Evolutionary conservation across 2,113 vertebrate species (phyloP).

Genomic region (Caloenas nicobarica): DNA sequence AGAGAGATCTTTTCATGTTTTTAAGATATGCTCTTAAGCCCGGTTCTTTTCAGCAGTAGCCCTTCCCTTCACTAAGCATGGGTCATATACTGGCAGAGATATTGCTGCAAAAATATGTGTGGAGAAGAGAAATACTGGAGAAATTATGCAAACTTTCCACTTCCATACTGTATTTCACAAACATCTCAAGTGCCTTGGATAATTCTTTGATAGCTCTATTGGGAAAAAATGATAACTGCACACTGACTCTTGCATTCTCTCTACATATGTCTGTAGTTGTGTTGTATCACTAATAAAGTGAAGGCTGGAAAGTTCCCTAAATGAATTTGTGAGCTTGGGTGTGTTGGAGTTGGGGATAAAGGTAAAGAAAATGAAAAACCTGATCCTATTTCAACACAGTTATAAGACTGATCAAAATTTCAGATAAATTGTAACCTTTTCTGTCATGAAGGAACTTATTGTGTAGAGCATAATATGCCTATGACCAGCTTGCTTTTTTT

Average conservation of each 20-base stretch:
- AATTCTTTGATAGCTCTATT: background rate
- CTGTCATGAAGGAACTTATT: background rate
- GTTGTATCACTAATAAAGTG: background rate
- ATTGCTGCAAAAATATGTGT: background rate
- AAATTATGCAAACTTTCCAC: background rate
- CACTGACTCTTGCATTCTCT: background rate
- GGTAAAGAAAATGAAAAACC: background rate
- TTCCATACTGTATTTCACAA: background rate
- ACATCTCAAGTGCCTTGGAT: background rate
- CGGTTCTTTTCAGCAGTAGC: background rate
- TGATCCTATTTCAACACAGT: background rate
- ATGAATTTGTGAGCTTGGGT: background rate
- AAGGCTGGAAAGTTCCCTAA: background rate
- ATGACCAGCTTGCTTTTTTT: background rate
- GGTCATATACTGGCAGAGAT: background rate
- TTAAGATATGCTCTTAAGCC: background rate
- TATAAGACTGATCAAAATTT: background rate
- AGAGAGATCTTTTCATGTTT: background rate
- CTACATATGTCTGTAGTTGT: accelerated
- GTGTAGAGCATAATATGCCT: background rate
- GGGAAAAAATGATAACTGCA: background rate
- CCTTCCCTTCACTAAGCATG: background rate
- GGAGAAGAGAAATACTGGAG: background rate
- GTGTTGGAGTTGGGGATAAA: background rate
- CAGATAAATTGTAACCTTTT: background rate